A percentile compares a stretch with the other conserved stretches of the same genome.
Evolutionary conservation across 2,888 invertebrate species (phyloP).

Genomic region (Dasypogon diadema): DNA sequence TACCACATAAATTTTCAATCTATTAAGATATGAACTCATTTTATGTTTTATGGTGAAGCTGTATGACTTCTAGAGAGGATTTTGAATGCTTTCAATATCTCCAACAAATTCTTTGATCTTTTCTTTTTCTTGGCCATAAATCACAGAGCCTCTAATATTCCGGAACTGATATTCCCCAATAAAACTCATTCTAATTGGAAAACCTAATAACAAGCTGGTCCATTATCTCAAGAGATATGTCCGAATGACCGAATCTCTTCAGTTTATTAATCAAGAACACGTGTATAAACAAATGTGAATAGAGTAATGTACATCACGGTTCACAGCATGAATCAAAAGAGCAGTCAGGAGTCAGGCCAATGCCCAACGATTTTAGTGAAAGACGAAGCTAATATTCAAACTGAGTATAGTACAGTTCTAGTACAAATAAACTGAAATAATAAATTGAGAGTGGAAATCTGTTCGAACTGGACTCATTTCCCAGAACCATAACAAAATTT

Average conservation of each 20-base stretch:
- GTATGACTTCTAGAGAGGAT: no score
- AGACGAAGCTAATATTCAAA: not conserved
- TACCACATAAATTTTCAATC: no score
- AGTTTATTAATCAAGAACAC: slow-evolving; percentile 43
- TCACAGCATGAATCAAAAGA: not conserved
- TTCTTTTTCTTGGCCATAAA: not conserved
- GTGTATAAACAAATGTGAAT: slow-evolving; percentile 32
- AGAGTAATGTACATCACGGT: not conserved
- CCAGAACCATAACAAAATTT: slow-evolving; percentile 34
- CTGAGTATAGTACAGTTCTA: not conserved
- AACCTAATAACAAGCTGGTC: slow-evolving; percentile 22
- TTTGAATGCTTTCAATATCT: no score
- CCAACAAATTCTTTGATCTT: no score
- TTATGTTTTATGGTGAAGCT: no score
- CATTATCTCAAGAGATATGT: not conserved
- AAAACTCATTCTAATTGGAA: slow-evolving; percentile 27
- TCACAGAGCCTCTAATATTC: not conserved
- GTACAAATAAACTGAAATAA: slow-evolving; percentile 34
- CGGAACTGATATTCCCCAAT: not conserved
- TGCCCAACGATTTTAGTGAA: not conserved
- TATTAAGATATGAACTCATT: no score
- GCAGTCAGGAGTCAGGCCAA: not conserved
- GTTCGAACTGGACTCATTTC: slow-evolving; percentile 16
- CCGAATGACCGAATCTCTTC: slow-evolving; percentile 10
- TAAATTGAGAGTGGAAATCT: slow-evolving; percentile 17